Evolutionary conservation across 2,113 vertebrate genomes (phyloP).

Genomic region (Sarotherodon lohbergeri): DNA sequence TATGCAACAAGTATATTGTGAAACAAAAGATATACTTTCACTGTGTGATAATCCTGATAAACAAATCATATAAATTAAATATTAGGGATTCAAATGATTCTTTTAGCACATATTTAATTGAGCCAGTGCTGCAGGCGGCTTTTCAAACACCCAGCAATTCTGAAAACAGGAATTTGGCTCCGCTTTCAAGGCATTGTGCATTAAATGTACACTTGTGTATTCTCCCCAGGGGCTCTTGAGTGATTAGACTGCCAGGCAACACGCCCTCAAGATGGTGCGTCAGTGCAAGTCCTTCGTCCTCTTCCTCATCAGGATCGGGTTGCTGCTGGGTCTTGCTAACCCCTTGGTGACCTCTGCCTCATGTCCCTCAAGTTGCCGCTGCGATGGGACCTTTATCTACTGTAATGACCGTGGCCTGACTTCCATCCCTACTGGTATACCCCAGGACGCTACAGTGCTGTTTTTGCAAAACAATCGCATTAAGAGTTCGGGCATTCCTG

Average conservation of each 20-base stretch:
- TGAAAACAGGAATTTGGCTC: conserved; percentile 50
- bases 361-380: conserved; percentile 92
- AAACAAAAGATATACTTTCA: not conserved
- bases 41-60: conserved; percentile 18
- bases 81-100: conserved; percentile 16
- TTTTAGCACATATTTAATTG: conserved; percentile 44
- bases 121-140: conserved; percentile 45
- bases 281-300: conserved; percentile 88
- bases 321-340: conserved; percentile 88
- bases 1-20: not conserved
- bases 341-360: conserved; percentile 81
- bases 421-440: conserved; percentile 93
- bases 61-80: conserved; percentile 38
- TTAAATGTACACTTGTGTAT: conserved; percentile 63
- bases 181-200: conserved; percentile 50
- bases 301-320: conserved; percentile 87
- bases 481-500: conserved; percentile 94
- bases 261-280: conserved; percentile 88
- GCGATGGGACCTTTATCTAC: conserved; percentile 96
- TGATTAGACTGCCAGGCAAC: conserved; percentile 67
- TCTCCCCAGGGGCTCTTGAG: conserved; percentile 78
- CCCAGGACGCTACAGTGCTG: conserved; percentile 93
- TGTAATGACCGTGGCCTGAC: conserved; percentile 97
- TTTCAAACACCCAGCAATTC: conserved; percentile 56
- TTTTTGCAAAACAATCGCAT: conserved; percentile 99